A percentile compares a stretch with the other conserved stretches of the same genome.
These are phyloP conservation scores for Epistrophella euchroma DNA, from an alignment of 2,888 invertebrate genomes.

Conservation along the genomic window DNA sequence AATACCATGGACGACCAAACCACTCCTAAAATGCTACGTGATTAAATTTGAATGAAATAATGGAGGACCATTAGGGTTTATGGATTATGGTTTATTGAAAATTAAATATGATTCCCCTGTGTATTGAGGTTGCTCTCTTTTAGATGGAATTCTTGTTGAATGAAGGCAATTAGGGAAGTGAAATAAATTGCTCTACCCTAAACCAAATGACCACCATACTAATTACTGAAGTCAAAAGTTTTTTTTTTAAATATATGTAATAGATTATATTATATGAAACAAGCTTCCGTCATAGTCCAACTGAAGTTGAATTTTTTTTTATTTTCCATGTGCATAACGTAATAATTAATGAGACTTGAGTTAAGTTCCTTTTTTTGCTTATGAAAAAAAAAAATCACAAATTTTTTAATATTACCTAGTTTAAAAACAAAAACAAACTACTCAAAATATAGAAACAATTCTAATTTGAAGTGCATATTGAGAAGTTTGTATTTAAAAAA, in stretches of 20 bases:
- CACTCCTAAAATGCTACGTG: constrained; percentile 1
- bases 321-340: too few relatives aligned
- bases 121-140: not conserved
- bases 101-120: constrained; percentile 1
- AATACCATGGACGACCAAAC: too few relatives aligned
- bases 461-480: too few relatives aligned
- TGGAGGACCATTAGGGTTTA: constrained; percentile 3
- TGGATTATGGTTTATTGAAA: constrained; percentile 12
- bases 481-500: too few relatives aligned
- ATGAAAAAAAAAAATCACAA: too few relatives aligned
- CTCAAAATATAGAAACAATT: too few relatives aligned
- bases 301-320: not conserved
- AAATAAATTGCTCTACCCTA: not conserved
- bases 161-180: not conserved
- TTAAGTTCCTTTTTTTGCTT: too few relatives aligned
- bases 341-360: too few relatives aligned
- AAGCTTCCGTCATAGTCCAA: not conserved
- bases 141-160: constrained; percentile 1
- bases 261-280: not conserved
- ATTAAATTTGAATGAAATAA: constrained; percentile 20
- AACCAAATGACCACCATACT: not conserved
- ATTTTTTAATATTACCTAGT: too few relatives aligned
- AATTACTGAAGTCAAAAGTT: not conserved
- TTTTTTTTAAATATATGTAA: not conserved
- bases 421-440: too few relatives aligned